Conservation (phyloP, 2,888 invertebrate genomes). For the Chaetoderma sp. region DNA sequence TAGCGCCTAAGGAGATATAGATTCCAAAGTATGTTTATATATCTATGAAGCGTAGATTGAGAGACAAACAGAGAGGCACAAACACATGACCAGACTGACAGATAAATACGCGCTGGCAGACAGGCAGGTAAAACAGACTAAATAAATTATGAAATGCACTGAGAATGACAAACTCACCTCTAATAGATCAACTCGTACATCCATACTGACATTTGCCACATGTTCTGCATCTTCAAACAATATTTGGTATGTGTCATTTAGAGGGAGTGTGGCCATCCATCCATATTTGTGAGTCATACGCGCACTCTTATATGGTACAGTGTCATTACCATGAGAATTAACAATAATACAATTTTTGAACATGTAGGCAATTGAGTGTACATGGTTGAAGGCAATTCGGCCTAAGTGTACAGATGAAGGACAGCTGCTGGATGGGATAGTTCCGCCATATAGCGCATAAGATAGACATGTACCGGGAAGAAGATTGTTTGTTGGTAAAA, state of each 20-base stretch:
- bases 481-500: slow-evolving; percentile 47
- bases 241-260: slow-evolving; percentile 40
- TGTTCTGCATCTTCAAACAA: slow-evolving; percentile 46
- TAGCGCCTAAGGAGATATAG: too few species aligned
- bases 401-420: slow-evolving; percentile 46
- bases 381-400: slow-evolving; percentile 58
- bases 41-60: too few species aligned
- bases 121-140: too few species aligned
- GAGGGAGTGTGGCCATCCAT: slow-evolving; percentile 49
- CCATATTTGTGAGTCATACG: slow-evolving; percentile 54
- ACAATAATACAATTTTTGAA: slow-evolving; percentile 41
- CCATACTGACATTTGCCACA: slow-evolving; percentile 55
- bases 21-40: too few species aligned
- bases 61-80: too few species aligned
- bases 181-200: slow-evolving; percentile 44
- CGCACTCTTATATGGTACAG: slow-evolving; percentile 38
- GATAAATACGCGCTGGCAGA: too few species aligned
- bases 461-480: slow-evolving; percentile 38
- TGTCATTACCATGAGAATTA: slow-evolving; percentile 44
- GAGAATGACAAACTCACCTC: slow-evolving; percentile 47
- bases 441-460: not conserved
- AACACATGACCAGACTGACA: too few species aligned
- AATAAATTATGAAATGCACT: too few species aligned
- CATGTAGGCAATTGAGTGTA: slow-evolving; percentile 44
- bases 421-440: slow-evolving; percentile 43